Conservation (phyloP, 2,797 vertebrate species). For the Coreius guichenoti region DNA sequence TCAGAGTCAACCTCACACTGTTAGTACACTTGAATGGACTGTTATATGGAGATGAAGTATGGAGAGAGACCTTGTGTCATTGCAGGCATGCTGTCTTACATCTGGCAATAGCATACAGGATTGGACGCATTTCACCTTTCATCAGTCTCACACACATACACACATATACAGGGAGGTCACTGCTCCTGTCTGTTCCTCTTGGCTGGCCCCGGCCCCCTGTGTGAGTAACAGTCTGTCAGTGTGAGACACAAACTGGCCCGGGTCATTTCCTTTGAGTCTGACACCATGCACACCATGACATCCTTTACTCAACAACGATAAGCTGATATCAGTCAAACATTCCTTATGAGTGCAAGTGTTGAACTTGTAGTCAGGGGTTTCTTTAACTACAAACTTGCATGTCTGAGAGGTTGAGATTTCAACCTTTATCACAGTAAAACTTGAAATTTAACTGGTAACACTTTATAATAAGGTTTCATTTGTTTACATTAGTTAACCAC, state of each 20-base stretch:
- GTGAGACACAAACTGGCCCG: slow-evolving; percentile 50
- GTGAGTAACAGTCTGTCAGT: slow-evolving; percentile 65
- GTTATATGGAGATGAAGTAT: not conserved
- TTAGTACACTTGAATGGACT: slow-evolving; percentile 2
- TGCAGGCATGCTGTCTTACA: slow-evolving; percentile 16
- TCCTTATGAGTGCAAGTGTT: slow-evolving; percentile 21
- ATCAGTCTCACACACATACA: slow-evolving; percentile 22
- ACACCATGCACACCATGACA: slow-evolving; percentile 45
- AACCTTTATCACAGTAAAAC: not conserved
- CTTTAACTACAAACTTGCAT: not conserved
- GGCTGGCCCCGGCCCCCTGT: slow-evolving; percentile 60
- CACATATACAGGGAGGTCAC: slow-evolving; percentile 62
- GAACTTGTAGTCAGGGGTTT: slow-evolving; percentile 55
- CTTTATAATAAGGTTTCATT: not conserved
- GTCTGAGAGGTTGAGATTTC: not conserved
- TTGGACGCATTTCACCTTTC: slow-evolving; percentile 30
- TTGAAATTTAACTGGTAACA: not conserved
- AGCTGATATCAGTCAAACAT: slow-evolving; percentile 10
- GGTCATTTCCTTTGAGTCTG: slow-evolving; percentile 53
- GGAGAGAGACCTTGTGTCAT: not conserved
- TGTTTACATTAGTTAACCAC: not conserved
- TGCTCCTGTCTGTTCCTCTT: slow-evolving; percentile 69
- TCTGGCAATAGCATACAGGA: not conserved
- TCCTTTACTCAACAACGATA: slow-evolving; percentile 30
- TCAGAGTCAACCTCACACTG: slow-evolving; percentile 13